A percentile compares a stretch with the other conserved stretches of the same genome.
Conservation (phyloP, 1,140 invertebrate species). For the Onthophagus taurus region DNA sequence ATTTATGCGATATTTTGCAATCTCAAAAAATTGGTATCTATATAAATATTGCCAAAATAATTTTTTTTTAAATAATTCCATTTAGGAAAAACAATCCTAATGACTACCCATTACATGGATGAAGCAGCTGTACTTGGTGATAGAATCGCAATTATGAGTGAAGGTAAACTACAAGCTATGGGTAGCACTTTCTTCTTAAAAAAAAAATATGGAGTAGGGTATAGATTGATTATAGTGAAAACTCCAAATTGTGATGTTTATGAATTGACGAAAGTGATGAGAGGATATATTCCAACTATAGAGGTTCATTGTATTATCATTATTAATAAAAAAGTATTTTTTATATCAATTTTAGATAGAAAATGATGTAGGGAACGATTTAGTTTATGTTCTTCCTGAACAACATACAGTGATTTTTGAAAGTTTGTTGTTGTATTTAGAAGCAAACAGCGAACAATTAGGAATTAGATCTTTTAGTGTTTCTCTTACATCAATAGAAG, state of each 20-base stretch:
- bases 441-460: conserved; percentile 50
- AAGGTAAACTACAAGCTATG: conserved; percentile 70
- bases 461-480: conserved; percentile 56
- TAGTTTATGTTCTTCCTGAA: conserved; percentile 28
- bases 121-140: conserved; percentile 93
- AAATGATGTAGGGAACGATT: conserved; percentile 24
- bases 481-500: conserved; percentile 79
- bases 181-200: conserved; percentile 84
- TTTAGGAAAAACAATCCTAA: conserved; percentile 60
- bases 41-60: no score
- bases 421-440: conserved; percentile 59
- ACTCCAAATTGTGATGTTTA: conserved; percentile 42
- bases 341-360: conserved; percentile 18
- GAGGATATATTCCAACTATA: conserved; percentile 24
- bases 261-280: conserved; percentile 21
- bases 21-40: no score
- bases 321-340: conserved; percentile 2
- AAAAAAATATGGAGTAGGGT: conserved; percentile 69
- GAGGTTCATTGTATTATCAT: conserved; percentile 21
- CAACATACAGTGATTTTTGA: conserved; percentile 41
- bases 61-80: no score
- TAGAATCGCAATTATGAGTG: conserved; percentile 81
- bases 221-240: conserved; percentile 47
- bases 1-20: no score
- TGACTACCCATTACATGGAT: conserved; percentile 97